phyloP scores from a whole-genome alignment of 2,797 vertebrate species.

The Sphenodon punctatus region DNA sequence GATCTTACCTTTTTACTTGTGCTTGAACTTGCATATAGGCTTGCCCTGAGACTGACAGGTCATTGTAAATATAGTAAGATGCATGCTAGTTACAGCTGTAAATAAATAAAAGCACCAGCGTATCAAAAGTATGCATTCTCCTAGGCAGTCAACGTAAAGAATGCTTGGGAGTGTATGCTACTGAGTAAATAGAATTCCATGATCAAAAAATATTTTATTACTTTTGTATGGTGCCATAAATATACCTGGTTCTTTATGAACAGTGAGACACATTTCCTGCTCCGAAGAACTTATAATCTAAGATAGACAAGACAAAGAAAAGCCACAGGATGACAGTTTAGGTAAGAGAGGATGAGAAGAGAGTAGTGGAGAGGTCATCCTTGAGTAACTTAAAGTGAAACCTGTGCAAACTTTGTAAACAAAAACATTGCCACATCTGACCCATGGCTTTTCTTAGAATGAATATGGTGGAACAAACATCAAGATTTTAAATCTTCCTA shows the following conservation, averaged over 20 bases:
- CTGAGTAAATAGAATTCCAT: no score
- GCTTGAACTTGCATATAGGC: neutral
- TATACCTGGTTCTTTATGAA: neutral
- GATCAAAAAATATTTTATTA: no score
- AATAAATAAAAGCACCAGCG: neutral
- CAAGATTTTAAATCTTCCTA: neutral
- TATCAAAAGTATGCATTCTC: neutral
- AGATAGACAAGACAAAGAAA: neutral
- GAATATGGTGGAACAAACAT: neutral
- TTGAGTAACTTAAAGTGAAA: neutral
- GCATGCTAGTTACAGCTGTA: neutral
- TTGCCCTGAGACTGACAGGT: no score
- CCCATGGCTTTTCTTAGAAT: neutral
- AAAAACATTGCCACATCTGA: accelerated
- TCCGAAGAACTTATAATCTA: neutral
- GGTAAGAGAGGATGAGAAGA: neutral
- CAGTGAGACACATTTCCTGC: neutral
- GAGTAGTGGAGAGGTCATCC: neutral
- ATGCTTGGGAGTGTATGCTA: neutral
- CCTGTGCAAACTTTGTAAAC: neutral
- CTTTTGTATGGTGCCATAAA: neutral
- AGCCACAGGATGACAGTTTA: neutral
- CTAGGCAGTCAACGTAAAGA: neutral
- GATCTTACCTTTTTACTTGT: neutral
- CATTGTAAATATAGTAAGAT: neutral